Conservation (phyloP, 2,113 vertebrate genomes). For the Sphaerodactylus townsendi region DNA sequence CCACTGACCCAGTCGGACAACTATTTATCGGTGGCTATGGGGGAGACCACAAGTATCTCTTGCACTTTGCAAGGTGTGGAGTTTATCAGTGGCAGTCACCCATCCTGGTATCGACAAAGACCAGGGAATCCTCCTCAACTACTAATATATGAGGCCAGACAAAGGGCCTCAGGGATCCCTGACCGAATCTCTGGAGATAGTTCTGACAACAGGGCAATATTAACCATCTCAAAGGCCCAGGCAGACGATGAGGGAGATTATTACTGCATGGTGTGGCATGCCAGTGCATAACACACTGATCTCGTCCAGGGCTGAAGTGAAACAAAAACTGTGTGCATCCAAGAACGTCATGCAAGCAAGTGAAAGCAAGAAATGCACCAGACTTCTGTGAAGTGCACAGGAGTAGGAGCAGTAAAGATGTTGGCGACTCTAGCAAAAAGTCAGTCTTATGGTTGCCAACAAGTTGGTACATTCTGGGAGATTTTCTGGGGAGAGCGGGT, state of each 20-base stretch:
- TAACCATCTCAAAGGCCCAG: background rate
- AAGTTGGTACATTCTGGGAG: no score
- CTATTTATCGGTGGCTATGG: background rate
- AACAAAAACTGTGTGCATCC: background rate
- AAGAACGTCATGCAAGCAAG: no score
- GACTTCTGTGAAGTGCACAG: background rate
- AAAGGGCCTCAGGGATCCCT: background rate
- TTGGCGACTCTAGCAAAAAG: background rate
- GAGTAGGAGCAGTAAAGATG: background rate
- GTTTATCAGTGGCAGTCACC: accelerated
- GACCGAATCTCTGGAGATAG: background rate
- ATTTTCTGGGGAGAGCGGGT: no score
- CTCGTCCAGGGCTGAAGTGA: background rate
- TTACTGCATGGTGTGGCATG: background rate
- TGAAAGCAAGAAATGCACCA: no score
- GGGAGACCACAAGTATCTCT: background rate
- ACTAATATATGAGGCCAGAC: accelerated
- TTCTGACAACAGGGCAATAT: background rate
- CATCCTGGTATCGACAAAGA: conserved; percentile 23
- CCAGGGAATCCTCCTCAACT: accelerated
- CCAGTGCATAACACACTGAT: background rate
- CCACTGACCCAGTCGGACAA: background rate
- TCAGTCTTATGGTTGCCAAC: background rate
- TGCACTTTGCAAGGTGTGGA: background rate
- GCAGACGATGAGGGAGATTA: conserved; percentile 13